Percentiles rank a stretch among this genome's conserved stretches.
Evolutionary conservation across 1,140 invertebrate species (phyloP).

Genomic region (Conus betulinus): DNA sequence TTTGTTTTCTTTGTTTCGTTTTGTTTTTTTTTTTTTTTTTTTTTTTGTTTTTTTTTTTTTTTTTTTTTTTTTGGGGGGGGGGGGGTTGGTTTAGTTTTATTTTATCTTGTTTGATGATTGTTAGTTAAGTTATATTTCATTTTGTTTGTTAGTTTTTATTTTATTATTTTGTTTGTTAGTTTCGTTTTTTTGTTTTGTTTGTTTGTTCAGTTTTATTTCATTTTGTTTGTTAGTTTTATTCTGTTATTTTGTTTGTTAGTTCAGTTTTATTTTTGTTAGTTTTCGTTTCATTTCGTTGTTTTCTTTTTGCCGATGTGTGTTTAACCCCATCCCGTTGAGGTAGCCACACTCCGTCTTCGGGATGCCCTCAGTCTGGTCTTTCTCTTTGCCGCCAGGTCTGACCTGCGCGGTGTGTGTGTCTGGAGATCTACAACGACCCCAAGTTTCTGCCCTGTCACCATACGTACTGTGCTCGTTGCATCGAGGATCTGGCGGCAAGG

Average conservation of each 20-base stretch:
- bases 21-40: not conserved
- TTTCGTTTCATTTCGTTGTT: not conserved
- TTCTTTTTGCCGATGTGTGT: not conserved
- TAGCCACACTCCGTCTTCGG: not conserved
- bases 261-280: not conserved
- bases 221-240: not conserved
- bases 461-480: conserved; percentile 64
- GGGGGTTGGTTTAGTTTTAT: too few relatives aligned
- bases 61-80: too few relatives aligned
- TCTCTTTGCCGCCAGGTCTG: conserved; percentile 20
- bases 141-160: too few relatives aligned
- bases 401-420: conserved; percentile 69
- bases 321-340: not conserved
- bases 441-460: conserved; percentile 68
- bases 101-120: too few relatives aligned
- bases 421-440: conserved; percentile 52
- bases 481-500: conserved; percentile 52
- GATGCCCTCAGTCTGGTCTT: not conserved
- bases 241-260: not conserved
- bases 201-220: too few relatives aligned
- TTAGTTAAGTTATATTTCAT: too few relatives aligned
- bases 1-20: too few relatives aligned
- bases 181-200: too few relatives aligned
- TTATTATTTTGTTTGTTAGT: too few relatives aligned
- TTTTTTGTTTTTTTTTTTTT: not conserved